These are phyloP conservation scores for Enoplosus armatus DNA, from an alignment of 2,797 vertebrate species.

Conservation along the genomic window DNA sequence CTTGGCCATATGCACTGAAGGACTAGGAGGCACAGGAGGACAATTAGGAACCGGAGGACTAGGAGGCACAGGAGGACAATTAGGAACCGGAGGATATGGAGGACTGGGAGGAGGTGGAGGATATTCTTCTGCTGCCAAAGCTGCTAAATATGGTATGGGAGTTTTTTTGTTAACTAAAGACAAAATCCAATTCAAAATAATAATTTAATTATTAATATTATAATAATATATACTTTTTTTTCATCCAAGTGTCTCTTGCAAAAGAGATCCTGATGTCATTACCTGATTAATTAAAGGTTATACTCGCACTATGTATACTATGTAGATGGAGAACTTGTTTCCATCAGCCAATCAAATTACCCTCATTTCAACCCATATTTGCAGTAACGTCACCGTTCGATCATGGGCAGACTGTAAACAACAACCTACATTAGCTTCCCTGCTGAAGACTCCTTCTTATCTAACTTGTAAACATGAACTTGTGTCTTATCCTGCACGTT, in stretches of 20 bases:
- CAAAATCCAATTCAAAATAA: neutral
- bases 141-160: conserved; percentile 59
- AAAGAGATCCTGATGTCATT: neutral
- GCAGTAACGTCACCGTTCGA: too few relatives aligned
- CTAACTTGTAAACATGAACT: neutral
- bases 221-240: too few relatives aligned
- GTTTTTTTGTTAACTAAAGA: neutral
- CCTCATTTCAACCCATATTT: neutral
- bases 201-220: too few relatives aligned
- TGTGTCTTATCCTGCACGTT: neutral
- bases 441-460: neutral
- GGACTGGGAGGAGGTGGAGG: conserved; percentile 31
- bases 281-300: neutral
- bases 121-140: conserved; percentile 62
- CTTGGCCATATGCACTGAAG: conserved; percentile 14
- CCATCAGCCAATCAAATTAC: neutral
- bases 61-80: neutral
- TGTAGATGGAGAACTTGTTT: too few relatives aligned
- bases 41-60: neutral
- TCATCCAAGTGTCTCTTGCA: neutral
- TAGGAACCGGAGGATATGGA: neutral
- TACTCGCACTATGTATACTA: too few relatives aligned
- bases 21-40: conserved; percentile 1
- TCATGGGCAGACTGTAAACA: too few relatives aligned
- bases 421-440: too few relatives aligned